These are phyloP conservation scores for Berghia stephanieae DNA, from an alignment of 1,140 invertebrate species.

Conservation along the genomic window DNA sequence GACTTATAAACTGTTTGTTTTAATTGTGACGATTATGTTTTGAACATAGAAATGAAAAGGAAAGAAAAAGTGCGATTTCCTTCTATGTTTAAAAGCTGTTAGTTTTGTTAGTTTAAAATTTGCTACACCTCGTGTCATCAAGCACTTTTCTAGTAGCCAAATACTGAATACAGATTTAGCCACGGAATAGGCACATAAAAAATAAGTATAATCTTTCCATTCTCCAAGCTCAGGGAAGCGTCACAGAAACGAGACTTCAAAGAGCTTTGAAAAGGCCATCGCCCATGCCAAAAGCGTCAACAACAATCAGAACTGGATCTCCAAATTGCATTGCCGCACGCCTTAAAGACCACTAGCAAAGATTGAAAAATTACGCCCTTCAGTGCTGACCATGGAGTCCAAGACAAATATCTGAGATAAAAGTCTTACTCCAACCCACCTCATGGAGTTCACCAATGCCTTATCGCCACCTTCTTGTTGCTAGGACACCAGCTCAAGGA, in stretches of 20 bases:
- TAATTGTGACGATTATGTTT: no score
- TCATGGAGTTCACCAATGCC: constrained; percentile 50
- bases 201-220: no score
- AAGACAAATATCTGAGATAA: constrained; percentile 56
- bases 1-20: no score
- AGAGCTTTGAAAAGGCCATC: constrained; percentile 48
- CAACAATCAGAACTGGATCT: constrained; percentile 52
- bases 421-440: constrained; percentile 53
- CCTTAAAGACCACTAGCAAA: constrained; percentile 50
- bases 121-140: no score
- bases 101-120: no score
- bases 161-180: no score
- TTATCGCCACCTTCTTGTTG: constrained; percentile 52
- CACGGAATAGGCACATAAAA: no score
- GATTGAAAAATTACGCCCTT: constrained; percentile 55
- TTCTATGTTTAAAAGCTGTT: no score
- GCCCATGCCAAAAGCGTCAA: constrained; percentile 46
- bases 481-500: constrained; percentile 48
- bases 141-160: no score
- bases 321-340: constrained; percentile 50
- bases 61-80: no score
- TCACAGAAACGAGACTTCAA: constrained; percentile 46
- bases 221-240: constrained; percentile 48
- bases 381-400: constrained; percentile 53
- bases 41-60: no score